Evolutionary conservation across 2,888 invertebrate genomes (phyloP), one percentile per base, ranked within the genome.

Genomic region (Craniophora ligustri): DNA sequence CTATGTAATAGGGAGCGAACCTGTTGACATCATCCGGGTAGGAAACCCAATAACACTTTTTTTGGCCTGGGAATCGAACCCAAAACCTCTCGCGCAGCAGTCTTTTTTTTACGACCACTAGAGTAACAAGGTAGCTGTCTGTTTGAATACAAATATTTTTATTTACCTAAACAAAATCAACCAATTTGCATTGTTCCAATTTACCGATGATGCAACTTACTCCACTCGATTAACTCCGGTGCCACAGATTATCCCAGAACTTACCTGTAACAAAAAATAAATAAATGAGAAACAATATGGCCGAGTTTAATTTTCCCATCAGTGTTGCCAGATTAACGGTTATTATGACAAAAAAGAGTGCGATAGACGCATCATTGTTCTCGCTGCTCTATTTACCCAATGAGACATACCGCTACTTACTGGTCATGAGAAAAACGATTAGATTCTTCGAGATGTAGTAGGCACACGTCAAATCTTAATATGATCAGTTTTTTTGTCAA

Each of bases 381-480:
- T 86, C 80, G 76, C 58, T 84, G 91, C 85, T 89, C 91, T 81
- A 89, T 89, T 91, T 91, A 86, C 84, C 83, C 79, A 84, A 78
- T 82, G 79, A 81, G 72, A 79, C 72, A 61, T 75, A 81, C 87
- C 85, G 86, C 78, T 87, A 85, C 21, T 58, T 60, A 56, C 38
- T 47, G 21, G 31, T 40, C 51, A 68, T 64, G 73, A 56, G 66
- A 66, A 75, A 63, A 56, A 50, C 35, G 5, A 61, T 46, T 35
- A 58, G 56, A 68, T 72, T 51, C 31, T 15, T 45, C 36, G 14
- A 28, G 10, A 62, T 51, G 63, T 66, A 68, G 21, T 10, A 47
- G 16, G n/a, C 38, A 46, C 41, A 31, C 31, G 32, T 48, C 23
- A 53, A n/a, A 47, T 44, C 51, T 49, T 46, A 42, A 60, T 49